phyloP scores from a whole-genome alignment of 2,113 vertebrate species.

The Nothobranchius furzeri region DNA sequence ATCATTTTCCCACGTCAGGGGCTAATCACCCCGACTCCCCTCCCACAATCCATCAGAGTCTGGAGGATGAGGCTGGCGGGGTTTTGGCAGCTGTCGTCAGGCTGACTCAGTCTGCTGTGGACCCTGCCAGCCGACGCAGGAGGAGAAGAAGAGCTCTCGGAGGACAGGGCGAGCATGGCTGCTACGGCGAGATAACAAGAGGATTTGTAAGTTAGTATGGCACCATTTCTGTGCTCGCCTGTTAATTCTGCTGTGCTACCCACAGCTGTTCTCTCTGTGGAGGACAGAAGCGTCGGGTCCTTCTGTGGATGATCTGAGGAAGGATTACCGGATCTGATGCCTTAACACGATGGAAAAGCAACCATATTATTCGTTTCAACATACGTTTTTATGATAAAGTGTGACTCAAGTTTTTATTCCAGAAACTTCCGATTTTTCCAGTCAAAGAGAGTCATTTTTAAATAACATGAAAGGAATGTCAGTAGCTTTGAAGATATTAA shows the following conservation, averaged over 20 bases:
- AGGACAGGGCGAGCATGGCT: conserved; percentile 42
- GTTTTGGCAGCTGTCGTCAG: conserved; percentile 71
- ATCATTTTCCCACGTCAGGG: conserved; percentile 58
- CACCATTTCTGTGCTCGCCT: conserved; percentile 37
- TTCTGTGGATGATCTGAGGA: not conserved
- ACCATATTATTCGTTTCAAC: too few species aligned
- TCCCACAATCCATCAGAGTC: conserved; percentile 73
- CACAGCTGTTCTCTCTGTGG: conserved; percentile 5
- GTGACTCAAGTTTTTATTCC: not conserved
- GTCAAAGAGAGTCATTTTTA: not conserved
- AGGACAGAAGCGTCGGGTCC: not conserved
- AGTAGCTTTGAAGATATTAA: conserved; percentile 7
- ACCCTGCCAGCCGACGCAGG: conserved; percentile 20
- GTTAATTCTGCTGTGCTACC: conserved; percentile 27
- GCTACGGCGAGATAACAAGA: conserved; percentile 63
- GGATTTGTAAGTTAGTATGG: conserved; percentile 54
- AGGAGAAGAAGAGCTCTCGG: conserved; percentile 41
- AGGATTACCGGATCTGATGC: too few species aligned
- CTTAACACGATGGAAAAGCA: too few species aligned
- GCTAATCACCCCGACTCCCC: conserved; percentile 67
- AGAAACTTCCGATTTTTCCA: not conserved
- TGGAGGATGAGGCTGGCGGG: conserved; percentile 51
- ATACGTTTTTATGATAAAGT: not conserved
- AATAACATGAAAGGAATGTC: conserved; percentile 17
- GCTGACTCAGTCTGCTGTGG: conserved; percentile 64